These are phyloP conservation scores for Smutsia gigantea DNA, from an alignment of 2,797 vertebrate genomes.

Conservation along the genomic window DNA sequence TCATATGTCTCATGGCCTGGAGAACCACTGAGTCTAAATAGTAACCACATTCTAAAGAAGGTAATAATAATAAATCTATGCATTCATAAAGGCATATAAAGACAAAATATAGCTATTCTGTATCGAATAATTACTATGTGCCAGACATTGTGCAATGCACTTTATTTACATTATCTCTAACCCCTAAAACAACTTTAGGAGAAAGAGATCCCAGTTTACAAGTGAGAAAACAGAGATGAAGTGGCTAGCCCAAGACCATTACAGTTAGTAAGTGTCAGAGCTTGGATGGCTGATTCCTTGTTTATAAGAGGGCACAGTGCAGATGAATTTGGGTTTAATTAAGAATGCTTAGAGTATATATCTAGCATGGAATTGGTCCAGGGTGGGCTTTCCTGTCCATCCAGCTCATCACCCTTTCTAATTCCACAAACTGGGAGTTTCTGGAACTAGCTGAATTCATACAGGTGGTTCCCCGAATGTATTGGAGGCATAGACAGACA, in stretches of 20 bases:
- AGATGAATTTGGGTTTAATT: background rate
- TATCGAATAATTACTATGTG: background rate
- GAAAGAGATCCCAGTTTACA: background rate
- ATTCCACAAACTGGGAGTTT: background rate
- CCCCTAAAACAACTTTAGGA: background rate
- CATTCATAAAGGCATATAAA: background rate
- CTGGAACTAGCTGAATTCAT: background rate
- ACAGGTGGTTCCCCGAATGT: background rate
- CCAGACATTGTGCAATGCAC: background rate
- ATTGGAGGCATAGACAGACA: background rate
- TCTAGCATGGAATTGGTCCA: background rate
- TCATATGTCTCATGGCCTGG: background rate
- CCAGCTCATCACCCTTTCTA: background rate
- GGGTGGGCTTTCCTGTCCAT: background rate
- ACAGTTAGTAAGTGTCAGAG: background rate
- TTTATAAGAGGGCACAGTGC: background rate
- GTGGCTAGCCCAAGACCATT: background rate
- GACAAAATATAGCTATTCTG: background rate
- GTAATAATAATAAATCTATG: background rate
- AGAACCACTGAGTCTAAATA: conserved; percentile 10
- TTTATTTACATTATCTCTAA: background rate
- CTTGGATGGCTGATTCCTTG: background rate
- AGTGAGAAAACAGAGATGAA: background rate
- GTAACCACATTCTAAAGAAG: background rate
- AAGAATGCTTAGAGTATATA: background rate